A percentile compares a stretch with the other conserved stretches of the same genome.
Conservation (phyloP, 2,113 vertebrate genomes). For the Bos taurus region DNA sequence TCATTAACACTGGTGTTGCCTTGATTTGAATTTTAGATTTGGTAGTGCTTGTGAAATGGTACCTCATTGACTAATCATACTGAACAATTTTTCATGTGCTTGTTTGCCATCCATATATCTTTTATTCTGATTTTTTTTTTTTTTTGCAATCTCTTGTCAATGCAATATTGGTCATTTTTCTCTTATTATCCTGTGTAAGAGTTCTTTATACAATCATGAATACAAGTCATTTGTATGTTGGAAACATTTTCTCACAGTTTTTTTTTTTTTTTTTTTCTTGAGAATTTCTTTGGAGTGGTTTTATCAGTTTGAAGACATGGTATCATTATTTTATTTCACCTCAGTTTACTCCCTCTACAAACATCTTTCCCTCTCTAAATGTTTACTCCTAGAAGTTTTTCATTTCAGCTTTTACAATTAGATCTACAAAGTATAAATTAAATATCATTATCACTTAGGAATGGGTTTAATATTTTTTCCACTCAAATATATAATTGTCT, state of each 20-base stretch:
- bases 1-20: neutral
- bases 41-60: neutral
- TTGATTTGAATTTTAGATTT: neutral
- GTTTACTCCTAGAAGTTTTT: neutral
- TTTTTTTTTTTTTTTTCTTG: neutral
- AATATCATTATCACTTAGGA: neutral
- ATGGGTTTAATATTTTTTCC: neutral
- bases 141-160: neutral
- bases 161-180: neutral
- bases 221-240: neutral
- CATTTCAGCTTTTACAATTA: neutral
- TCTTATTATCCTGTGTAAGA: neutral
- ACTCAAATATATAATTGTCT: neutral
- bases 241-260: neutral
- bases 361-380: neutral
- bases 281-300: neutral
- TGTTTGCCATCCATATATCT: neutral
- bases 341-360: neutral
- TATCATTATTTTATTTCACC: neutral
- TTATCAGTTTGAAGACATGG: neutral
- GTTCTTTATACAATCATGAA: neutral
- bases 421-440: neutral
- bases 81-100: neutral
- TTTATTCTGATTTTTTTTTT: neutral
- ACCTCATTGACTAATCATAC: neutral